Evolutionary conservation across 2,797 vertebrate genomes (phyloP).

Genomic region (Girardinus metallicus): DNA sequence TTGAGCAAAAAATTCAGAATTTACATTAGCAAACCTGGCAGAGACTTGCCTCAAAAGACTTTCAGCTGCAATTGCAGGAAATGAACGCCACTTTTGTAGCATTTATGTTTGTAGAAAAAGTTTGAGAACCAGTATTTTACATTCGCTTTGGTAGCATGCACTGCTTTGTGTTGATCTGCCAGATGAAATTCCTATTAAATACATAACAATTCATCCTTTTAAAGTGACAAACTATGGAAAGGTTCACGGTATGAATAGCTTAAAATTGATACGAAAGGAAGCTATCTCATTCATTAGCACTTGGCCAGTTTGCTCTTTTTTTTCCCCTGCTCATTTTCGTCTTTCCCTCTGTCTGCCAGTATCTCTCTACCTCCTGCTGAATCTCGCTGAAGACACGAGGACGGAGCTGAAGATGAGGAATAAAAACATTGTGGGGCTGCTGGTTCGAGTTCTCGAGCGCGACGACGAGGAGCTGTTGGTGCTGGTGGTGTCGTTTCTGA

Average conservation of each 20-base stretch:
- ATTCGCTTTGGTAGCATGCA: neutral
- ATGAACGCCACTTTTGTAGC: no score
- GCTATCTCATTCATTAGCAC: neutral
- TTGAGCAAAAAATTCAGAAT: neutral
- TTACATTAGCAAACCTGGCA: neutral
- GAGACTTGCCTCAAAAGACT: neutral
- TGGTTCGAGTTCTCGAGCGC: conserved; percentile 93
- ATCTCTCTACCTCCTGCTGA: conserved; percentile 92
- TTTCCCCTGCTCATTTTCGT: neutral
- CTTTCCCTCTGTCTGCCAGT: conserved; percentile 72
- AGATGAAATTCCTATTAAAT: neutral
- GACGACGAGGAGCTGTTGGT: conserved; percentile 96
- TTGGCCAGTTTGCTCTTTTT: neutral
- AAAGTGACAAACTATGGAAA: neutral
- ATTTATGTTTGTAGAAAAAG: neutral
- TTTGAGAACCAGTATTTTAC: neutral
- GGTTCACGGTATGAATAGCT: neutral
- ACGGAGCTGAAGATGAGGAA: conserved; percentile 99
- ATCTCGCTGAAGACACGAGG: conserved; percentile 94
- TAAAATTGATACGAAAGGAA: neutral
- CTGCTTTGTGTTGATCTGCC: neutral
- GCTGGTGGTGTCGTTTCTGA: conserved; percentile 94
- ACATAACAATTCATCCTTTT: neutral
- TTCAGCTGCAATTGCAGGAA: neutral
- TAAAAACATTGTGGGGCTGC: conserved; percentile 95